Conservation (phyloP, 2,113 vertebrate genomes). For the Neodon shergylaensis region DNA sequence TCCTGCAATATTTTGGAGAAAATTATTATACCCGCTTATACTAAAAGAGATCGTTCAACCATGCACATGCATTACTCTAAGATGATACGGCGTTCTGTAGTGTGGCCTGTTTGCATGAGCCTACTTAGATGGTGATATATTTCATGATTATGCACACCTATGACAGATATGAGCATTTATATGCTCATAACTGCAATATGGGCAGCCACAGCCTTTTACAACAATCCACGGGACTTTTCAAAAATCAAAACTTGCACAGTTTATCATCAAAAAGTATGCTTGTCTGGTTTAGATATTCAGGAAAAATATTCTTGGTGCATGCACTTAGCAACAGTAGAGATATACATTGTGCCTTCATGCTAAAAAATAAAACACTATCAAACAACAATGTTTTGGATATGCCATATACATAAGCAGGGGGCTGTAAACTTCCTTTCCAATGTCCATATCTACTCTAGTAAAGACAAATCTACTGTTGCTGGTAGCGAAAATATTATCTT, state of each 20-base stretch:
- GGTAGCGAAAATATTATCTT: neutral
- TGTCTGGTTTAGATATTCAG: constrained; percentile 65
- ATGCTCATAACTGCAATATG: constrained; percentile 81
- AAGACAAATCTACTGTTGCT: neutral
- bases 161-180: constrained; percentile 82
- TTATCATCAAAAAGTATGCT: constrained; percentile 58
- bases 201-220: constrained; percentile 71
- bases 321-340: neutral
- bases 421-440: neutral
- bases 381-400: neutral
- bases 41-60: constrained; percentile 74
- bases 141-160: constrained; percentile 82
- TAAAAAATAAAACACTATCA: neutral
- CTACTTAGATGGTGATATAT: constrained; percentile 76
- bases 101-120: constrained; percentile 63
- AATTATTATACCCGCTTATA: constrained; percentile 70
- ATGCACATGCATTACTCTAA: constrained; percentile 72
- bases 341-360: neutral
- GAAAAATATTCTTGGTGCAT: constrained; percentile 66
- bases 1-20: constrained; percentile 25
- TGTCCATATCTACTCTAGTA: neutral
- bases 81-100: constrained; percentile 76
- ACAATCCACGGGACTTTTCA: constrained; percentile 79
- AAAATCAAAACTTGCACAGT: constrained; percentile 64
- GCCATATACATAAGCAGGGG: too few species aligned